Percentiles rank a stretch among this genome's conserved stretches.
phyloP scores from a whole-genome alignment of 2,797 vertebrate species.

The Brachymystax lenok region DNA sequence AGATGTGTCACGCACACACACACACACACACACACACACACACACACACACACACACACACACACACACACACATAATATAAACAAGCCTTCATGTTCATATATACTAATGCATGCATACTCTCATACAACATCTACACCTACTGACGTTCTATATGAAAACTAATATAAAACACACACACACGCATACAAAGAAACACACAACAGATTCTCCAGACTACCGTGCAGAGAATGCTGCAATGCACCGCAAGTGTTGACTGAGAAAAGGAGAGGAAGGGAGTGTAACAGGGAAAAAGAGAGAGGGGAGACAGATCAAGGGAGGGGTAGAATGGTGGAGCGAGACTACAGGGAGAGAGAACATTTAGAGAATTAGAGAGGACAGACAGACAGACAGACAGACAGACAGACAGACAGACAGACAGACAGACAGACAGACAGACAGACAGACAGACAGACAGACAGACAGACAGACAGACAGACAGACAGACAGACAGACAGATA shows the following conservation, averaged over 20 bases:
- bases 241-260: slow-evolving; percentile 41
- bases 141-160: not conserved
- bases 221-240: slow-evolving; percentile 50
- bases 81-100: not conserved
- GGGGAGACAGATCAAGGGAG: slow-evolving; percentile 11
- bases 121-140: not conserved
- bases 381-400: too few species aligned
- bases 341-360: slow-evolving; percentile 28
- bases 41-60: not conserved
- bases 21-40: not conserved
- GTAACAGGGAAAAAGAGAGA: slow-evolving; percentile 9
- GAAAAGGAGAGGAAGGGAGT: not conserved
- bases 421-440: too few species aligned
- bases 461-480: slow-evolving; percentile 15
- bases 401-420: too few species aligned
- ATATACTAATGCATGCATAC: not conserved
- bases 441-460: not conserved
- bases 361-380: too few species aligned
- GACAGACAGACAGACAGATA: not conserved
- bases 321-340: not conserved
- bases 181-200: not conserved
- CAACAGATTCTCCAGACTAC: not conserved
- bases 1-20: not conserved
- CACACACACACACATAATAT: not conserved
- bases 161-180: not conserved